phyloP scores from a whole-genome alignment of 2,888 invertebrate genomes.

The Resseliella maxima region DNA sequence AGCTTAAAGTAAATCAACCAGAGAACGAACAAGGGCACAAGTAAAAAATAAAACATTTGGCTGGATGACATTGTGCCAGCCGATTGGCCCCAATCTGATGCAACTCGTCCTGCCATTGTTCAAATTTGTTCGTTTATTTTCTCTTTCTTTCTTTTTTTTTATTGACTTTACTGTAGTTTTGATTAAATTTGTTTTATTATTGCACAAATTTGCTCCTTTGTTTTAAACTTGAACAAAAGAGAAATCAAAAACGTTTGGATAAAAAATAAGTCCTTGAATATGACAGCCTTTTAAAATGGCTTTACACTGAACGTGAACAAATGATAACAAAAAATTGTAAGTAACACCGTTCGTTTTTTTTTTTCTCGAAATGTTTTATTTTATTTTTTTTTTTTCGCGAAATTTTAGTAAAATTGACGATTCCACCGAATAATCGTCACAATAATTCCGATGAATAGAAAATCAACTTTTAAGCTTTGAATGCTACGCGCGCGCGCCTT shows the following conservation, averaged over 20 bases:
- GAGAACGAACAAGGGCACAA: slow-evolving; percentile 76
- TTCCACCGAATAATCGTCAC: background rate
- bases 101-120: slow-evolving; percentile 54
- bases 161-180: background rate
- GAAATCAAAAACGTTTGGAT: background rate
- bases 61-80: slow-evolving; percentile 69
- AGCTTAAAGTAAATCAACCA: slow-evolving; percentile 82
- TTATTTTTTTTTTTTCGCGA: background rate
- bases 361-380: background rate
- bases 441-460: background rate
- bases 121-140: background rate
- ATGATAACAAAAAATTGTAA: background rate
- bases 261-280: background rate
- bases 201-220: background rate
- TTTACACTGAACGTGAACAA: background rate
- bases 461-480: slow-evolving; percentile 3
- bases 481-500: slow-evolving; percentile 29
- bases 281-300: background rate
- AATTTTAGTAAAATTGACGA: background rate
- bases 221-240: background rate
- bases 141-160: background rate
- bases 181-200: background rate
- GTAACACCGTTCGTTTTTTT: no score
- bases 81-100: slow-evolving; percentile 32
- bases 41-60: slow-evolving; percentile 77